These are phyloP conservation scores for Psittacula echo DNA, from an alignment of 2,797 vertebrate genomes.

Conservation along the genomic window DNA sequence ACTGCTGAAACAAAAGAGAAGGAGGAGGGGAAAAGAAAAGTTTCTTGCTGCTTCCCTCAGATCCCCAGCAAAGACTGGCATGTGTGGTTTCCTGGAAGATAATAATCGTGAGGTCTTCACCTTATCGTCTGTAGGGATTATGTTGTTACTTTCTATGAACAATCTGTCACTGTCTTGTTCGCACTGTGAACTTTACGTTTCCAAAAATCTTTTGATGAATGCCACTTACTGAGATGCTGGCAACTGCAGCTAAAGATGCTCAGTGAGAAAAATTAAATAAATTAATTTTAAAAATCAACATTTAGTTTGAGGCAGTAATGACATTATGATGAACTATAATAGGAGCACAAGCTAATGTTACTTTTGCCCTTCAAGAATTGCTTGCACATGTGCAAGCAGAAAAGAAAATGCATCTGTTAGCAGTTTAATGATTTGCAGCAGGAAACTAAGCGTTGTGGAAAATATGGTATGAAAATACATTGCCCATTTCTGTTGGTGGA, in stretches of 20 bases:
- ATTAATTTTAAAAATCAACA: background rate
- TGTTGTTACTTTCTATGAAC: conserved; percentile 28
- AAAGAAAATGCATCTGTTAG: conserved; percentile 67
- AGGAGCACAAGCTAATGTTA: conserved; percentile 16
- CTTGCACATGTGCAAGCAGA: conserved; percentile 46
- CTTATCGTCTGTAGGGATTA: conserved; percentile 49
- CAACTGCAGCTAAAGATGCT: conserved; percentile 10
- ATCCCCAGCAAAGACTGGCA: conserved; percentile 35
- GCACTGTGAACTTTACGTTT: conserved; percentile 51
- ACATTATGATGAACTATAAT: conserved; percentile 13
- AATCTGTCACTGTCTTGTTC: conserved; percentile 64
- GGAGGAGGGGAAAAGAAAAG: conserved; percentile 6
- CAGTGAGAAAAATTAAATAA: background rate
- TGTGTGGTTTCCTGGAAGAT: conserved; percentile 53
- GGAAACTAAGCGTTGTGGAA: conserved; percentile 70
- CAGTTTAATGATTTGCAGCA: conserved; percentile 68
- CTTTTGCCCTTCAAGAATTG: conserved; percentile 70
- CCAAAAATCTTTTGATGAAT: conserved; percentile 55
- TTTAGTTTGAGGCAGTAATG: background rate
- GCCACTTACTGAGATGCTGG: background rate
- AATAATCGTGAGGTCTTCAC: conserved; percentile 56
- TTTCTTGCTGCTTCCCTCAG: conserved; percentile 61
- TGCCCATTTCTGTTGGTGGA: conserved; percentile 63
- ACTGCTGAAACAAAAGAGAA: conserved; percentile 74
- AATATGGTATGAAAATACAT: conserved; percentile 65